Percentiles rank a stretch among this genome's conserved stretches.
Evolutionary conservation across 1,140 invertebrate species (phyloP).

Genomic region (Oryzaephilus surinamensis): DNA sequence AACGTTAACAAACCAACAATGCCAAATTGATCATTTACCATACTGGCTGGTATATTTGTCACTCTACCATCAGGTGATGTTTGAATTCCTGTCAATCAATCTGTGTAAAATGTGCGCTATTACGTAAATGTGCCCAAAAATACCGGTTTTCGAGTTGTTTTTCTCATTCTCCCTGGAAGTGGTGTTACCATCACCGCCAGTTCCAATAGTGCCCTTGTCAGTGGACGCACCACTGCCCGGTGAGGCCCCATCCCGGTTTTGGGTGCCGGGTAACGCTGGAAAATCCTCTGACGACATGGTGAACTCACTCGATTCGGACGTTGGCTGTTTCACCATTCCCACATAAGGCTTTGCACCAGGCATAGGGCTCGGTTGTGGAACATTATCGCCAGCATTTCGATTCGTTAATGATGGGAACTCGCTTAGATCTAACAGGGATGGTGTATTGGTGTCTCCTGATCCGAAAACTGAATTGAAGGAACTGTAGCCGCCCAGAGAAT

Average conservation of each 20-base stretch:
- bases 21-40: constrained; percentile 99
- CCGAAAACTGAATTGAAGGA: constrained; percentile 72
- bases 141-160: constrained; percentile 35
- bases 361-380: constrained; percentile 67
- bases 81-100: constrained; percentile 89
- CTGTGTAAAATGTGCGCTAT: too few species aligned
- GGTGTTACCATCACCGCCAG: constrained; percentile 24
- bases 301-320: constrained; percentile 86
- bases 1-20: constrained; percentile 97
- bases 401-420: constrained; percentile 85
- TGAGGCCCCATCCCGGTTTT: constrained; percentile 46
- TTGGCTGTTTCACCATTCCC: constrained; percentile 92
- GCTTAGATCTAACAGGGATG: constrained; percentile 73
- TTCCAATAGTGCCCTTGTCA: constrained; percentile 46
- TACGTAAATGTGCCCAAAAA: too few species aligned
- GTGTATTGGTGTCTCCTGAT: constrained; percentile 60
- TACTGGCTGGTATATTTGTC: constrained; percentile 93
- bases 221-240: constrained; percentile 34
- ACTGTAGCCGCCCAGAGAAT: constrained; percentile 53
- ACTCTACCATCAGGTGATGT: constrained; percentile 93
- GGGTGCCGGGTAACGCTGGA: constrained; percentile 75
- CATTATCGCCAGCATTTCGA: constrained; percentile 55
- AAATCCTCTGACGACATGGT: constrained; percentile 98
- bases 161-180: constrained; percentile 31
- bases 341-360: constrained; percentile 84